These are phyloP conservation scores for Cheilosia scutellata DNA, from an alignment of 2,888 invertebrate species.

Conservation along the genomic window DNA sequence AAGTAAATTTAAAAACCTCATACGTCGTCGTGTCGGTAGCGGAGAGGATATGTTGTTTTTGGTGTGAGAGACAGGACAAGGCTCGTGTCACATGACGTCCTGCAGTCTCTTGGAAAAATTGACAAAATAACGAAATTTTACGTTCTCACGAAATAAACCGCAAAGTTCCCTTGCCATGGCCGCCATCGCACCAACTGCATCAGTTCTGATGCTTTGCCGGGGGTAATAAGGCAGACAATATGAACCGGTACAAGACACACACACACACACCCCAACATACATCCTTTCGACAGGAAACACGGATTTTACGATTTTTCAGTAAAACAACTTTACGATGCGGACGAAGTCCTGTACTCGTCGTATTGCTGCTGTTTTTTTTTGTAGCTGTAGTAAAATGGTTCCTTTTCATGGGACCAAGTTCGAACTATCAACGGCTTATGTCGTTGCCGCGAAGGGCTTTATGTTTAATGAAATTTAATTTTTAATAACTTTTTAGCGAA, in stretches of 20 bases:
- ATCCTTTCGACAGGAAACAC: conserved; percentile 61
- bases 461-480: conserved; percentile 75
- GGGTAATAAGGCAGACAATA: conserved; percentile 67
- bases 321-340: conserved; percentile 71
- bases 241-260: conserved; percentile 44
- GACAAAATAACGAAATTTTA: conserved; percentile 72
- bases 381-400: conserved; percentile 40
- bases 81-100: conserved; percentile 38
- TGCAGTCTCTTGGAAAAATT: conserved; percentile 40
- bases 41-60: conserved; percentile 24
- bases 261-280: too few relatives aligned
- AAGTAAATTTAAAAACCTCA: conserved; percentile 61
- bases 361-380: not conserved
- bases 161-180: conserved; percentile 29
- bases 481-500: conserved; percentile 69
- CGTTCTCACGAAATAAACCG: conserved; percentile 70
- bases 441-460: conserved; percentile 29
- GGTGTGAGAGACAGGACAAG: conserved; percentile 39
- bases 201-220: not conserved
- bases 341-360: conserved; percentile 39
- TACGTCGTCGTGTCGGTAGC: not conserved
- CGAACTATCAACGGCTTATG: conserved; percentile 66
- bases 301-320: conserved; percentile 68
- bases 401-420: conserved; percentile 48
- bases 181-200: not conserved